Evolutionary conservation across 2,888 invertebrate species (phyloP), one percentile per base, ranked within the genome.

Genomic region (Scotopteryx bipunctaria): DNA sequence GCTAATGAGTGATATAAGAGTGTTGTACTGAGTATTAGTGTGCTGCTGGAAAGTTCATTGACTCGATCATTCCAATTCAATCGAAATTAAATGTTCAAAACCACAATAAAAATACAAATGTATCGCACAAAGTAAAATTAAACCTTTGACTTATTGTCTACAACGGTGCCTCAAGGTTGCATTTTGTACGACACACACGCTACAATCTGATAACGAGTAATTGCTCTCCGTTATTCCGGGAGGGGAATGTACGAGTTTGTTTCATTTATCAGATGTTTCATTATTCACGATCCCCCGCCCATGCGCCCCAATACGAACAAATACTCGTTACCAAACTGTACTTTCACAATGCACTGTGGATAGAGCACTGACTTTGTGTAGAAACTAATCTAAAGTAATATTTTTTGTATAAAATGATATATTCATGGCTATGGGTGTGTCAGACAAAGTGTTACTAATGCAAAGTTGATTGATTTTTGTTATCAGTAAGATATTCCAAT

Each of bases 61-160:
- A 72, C 75, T 76, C 72, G 61, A 81, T 78, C 86, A 86, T 86
- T 86, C 86, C 86, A 85, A 76, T 77, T 63, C 69, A 72, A 77
- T 69, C 66, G 64, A 67, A 37, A 50, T 63, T 52, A 54, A 61
- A 67, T 65, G 58, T 66, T 64, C 57, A 57, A 59, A 64, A 5
- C 60, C 69, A 66, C 66, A 53, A 67, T 67, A 61, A 65, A 65
- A 64, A 57, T 58, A 63, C 62, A 66, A 72, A 61, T 63, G 59
- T 65, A 71, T 76, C 85, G 86, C 86, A 86, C 85, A 86, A 85
- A 81, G 63, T 67, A 63, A 66, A 64, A 59, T 63, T 62, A 63
- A 69, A 71, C 64, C 60, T 64, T 62, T 48, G 57, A 60, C 54
- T 40, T 27, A 56, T 41, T 47, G 25, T 50, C 21, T 79, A 74